These are phyloP conservation scores for Hypena proboscidalis DNA, from an alignment of 2,888 invertebrate species.

Conservation along the genomic window DNA sequence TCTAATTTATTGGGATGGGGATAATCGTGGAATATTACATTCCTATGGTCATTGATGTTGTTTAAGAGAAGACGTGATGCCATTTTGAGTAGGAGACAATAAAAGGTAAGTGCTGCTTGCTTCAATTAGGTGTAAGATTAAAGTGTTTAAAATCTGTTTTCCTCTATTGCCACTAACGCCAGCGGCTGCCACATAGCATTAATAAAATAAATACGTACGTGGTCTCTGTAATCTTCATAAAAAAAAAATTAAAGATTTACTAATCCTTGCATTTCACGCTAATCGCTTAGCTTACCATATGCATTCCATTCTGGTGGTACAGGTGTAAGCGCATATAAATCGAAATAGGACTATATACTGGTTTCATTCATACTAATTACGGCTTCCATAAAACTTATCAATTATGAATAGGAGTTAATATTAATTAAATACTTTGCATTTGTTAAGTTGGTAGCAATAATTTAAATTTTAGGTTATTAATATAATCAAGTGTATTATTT, in stretches of 20 bases:
- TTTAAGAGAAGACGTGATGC: slow-evolving; percentile 8
- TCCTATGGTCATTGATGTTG: slow-evolving; percentile 23
- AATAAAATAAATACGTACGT: not conserved
- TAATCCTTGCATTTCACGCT: slow-evolving; percentile 28
- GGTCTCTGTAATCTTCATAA: too few relatives aligned
- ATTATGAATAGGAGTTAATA: slow-evolving; percentile 4
- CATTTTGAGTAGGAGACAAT: slow-evolving; percentile 22
- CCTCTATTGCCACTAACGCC: not conserved
- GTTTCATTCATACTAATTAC: slow-evolving; percentile 9
- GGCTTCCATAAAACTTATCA: slow-evolving; percentile 1
- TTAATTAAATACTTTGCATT: slow-evolving; percentile 30
- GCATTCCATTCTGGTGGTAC: slow-evolving; percentile 47
- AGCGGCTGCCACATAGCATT: not conserved
- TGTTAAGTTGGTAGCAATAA: slow-evolving; percentile 15
- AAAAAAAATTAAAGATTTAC: too few relatives aligned
- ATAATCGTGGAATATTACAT: slow-evolving; percentile 27
- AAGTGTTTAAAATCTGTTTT: slow-evolving; percentile 33
- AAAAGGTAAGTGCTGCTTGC: slow-evolving; percentile 14
- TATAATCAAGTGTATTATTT: slow-evolving; percentile 37
- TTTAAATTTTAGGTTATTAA: slow-evolving; percentile 30
- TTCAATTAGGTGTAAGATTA: slow-evolving; percentile 41
- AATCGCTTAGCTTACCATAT: slow-evolving; percentile 35
- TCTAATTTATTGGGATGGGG: too few relatives aligned
- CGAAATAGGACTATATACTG: not conserved
- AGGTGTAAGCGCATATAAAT: slow-evolving; percentile 2